Conservation (phyloP, 2,113 vertebrate genomes). For the Sturnus vulgaris region DNA sequence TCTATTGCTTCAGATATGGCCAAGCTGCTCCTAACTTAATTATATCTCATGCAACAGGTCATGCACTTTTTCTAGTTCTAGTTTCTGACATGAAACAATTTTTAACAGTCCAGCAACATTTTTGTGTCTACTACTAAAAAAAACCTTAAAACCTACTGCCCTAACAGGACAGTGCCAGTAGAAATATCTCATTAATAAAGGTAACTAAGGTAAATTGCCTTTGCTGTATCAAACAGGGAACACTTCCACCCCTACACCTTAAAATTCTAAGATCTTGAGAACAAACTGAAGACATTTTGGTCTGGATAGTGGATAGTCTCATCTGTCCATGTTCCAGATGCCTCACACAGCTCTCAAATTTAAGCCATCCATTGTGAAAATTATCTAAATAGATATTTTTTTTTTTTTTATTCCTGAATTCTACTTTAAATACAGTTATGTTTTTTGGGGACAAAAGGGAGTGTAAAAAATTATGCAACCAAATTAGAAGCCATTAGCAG, state of each 20-base stretch:
- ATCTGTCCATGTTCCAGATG: neutral
- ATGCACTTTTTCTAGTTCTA: constrained; percentile 38
- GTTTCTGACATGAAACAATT: neutral
- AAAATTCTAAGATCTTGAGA: neutral
- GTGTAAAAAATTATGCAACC: neutral
- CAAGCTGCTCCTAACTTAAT: constrained; percentile 72
- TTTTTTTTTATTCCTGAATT: neutral
- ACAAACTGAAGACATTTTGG: neutral
- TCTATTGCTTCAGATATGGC: constrained; percentile 72
- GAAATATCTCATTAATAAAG: neutral
- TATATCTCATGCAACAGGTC: constrained; percentile 73
- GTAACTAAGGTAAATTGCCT: neutral
- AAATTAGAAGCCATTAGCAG: neutral
- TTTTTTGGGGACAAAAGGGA: neutral
- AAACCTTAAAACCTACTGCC: neutral
- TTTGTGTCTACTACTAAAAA: neutral
- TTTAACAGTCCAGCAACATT: neutral
- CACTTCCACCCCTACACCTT: neutral
- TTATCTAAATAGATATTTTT: neutral
- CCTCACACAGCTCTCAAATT: neutral
- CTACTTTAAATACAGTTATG: neutral
- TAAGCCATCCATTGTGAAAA: neutral
- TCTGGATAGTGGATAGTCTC: neutral
- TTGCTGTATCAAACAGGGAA: neutral
- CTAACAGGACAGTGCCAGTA: neutral